These are phyloP conservation scores for Buphagus erythrorhynchus DNA, from an alignment of 2,797 vertebrate species.

Conservation along the genomic window DNA sequence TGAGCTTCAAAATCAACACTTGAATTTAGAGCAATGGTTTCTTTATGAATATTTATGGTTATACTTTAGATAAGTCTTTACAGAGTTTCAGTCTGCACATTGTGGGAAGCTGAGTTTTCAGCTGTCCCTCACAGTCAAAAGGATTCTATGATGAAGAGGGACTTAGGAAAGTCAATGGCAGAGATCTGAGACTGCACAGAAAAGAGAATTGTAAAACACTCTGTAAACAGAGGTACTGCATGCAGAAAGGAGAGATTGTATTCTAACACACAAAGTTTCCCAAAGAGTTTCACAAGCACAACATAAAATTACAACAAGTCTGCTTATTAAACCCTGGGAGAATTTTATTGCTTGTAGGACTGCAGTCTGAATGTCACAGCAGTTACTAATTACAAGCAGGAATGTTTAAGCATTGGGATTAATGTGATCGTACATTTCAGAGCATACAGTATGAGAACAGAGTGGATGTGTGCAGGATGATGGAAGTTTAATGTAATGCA, in stretches of 20 bases:
- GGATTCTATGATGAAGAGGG: neutral
- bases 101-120: neutral
- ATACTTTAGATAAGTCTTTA: neutral
- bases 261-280: neutral
- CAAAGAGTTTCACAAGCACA: neutral
- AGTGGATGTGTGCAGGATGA: neutral
- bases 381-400: constrained; percentile 11
- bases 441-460: neutral
- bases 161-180: neutral
- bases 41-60: neutral
- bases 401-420: neutral
- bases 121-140: neutral
- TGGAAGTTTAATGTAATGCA: neutral
- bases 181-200: neutral
- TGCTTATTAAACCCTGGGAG: neutral
- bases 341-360: neutral
- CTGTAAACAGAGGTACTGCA: neutral
- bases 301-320: neutral
- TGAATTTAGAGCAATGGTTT: neutral
- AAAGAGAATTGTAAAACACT: neutral
- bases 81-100: accelerated
- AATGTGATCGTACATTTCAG: neutral
- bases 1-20: neutral
- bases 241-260: neutral
- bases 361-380: neutral